These are phyloP conservation scores for Teinopalpus imperialis DNA, from an alignment of 2,888 invertebrate genomes.

Conservation along the genomic window DNA sequence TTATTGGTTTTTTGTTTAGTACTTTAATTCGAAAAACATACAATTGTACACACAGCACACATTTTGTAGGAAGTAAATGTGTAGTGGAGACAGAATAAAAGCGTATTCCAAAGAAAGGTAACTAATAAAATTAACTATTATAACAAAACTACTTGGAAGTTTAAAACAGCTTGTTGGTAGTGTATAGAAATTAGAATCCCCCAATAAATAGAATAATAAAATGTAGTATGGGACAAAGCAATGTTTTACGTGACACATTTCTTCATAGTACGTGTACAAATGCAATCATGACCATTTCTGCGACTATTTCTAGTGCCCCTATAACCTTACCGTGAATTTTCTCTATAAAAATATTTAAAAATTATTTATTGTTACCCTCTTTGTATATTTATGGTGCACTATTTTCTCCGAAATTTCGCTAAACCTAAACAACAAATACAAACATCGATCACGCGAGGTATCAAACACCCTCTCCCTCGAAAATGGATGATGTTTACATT, in stretches of 20 bases:
- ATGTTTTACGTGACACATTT: background rate
- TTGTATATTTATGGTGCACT: constrained; percentile 27
- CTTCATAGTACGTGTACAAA: constrained; percentile 1
- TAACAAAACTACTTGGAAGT: no score
- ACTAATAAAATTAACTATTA: no score
- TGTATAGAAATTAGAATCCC: no score
- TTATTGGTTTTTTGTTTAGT: no score
- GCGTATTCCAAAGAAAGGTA: no score
- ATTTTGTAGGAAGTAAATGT: no score
- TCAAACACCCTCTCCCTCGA: constrained; percentile 38
- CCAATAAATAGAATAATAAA: no score
- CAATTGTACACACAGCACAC: no score
- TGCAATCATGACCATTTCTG: background rate
- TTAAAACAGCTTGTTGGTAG: no score
- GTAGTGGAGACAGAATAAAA: no score
- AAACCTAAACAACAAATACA: constrained; percentile 36
- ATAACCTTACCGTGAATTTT: constrained; percentile 8
- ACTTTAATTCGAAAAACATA: no score
- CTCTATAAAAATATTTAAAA: background rate
- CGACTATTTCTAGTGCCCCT: constrained; percentile 12
- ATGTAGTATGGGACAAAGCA: background rate
- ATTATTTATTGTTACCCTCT: constrained; percentile 5
- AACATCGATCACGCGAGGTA: constrained; percentile 37
- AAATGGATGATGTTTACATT: constrained; percentile 71
- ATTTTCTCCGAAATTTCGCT: constrained; percentile 39